Evolutionary conservation across 2,113 vertebrate species (phyloP), one percentile per base, ranked within the genome.

Genomic region (Lichenostomus cassidix): DNA sequence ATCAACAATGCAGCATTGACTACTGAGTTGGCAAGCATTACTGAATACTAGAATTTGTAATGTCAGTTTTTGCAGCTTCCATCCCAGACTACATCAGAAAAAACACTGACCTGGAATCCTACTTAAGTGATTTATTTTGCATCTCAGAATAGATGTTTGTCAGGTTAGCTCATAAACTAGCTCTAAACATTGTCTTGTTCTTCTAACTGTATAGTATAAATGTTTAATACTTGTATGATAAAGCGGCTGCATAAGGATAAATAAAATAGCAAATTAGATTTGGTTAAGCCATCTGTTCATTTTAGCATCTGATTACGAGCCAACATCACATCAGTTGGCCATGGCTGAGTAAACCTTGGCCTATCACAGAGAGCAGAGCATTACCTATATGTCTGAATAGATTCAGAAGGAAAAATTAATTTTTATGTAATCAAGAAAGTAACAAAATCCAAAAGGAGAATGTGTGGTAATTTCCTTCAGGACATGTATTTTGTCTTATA

Each of bases 191-290:
- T 89, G 64, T 46, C 49, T 92, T 87, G 33, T 84, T 76, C 90
- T 94, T 92, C 73, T 86, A 90, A 87, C 62, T 81, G 37, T 49
- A 52, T 60, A 92, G 83, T 79, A 82, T 55, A 87, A 87, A 87
- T 94, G 80, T 90, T 92, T 87, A 69, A 55, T 89, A 82, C 74
- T 94, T 83, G 55, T 68, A 62, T 95, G 91, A 90, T 85, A 92
- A 94, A 90, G 53, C 70, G 44, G 52, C 46, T 96, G 73, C 79
- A 55, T 94, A 94, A 96, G 53, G 92, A 95, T 97, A 96, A 97
- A 97, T 92, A 88, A 97, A 96, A 94, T 12, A 96, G 68, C 83
- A 97, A 97, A 97, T 98, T 95, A 95, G 94, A 97, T 97, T 96
- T 95, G 70, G 59, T 92, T 96, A 93, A 91, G 87, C 95, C 97